Base-by-base conservation (phyloP, 2,113 vertebrate genomes). In the Chaetodon auriga region DNA sequence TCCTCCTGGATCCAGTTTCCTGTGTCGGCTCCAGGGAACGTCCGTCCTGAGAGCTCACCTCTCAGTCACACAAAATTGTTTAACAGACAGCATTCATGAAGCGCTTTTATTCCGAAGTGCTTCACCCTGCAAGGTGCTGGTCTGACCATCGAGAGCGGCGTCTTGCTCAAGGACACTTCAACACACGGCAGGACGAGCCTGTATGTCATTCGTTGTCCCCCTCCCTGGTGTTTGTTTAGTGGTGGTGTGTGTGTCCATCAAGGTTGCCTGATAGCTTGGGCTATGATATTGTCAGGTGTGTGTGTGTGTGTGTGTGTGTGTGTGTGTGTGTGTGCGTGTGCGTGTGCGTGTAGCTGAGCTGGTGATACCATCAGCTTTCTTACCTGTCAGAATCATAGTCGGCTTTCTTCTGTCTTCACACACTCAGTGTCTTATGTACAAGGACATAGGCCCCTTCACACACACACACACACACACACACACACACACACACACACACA, bases 221-320 rank as follows among this genome's bases (percentile, higher is more conserved):
- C 4, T 7, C 16, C 35, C 66, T 57, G 14, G 9, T 86, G 72
- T 84, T 75, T 72, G 13, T 54, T 82, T 64, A 71, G 35, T 21
- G 15, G 11, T 35, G 25, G 16, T 77, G 63, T 82, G 63, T 82
- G 41, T 68, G 65, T 79, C 68, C 81, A 75, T 84, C 71, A 82
- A 70, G 81, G 74, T 53, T 68, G 16, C 72, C 35, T 80, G 57
- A 89, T 78, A 87, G 80, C 77, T 55, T 49, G 65, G 81, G 80
- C 72, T 80, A 48, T 66, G 83, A 77, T 63, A 69, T 36, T 69
- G 57, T 76, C 78, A 82, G 62, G 51, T 54, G 36, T 79, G 41
- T 70, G 2, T 68, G 68, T 71, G 48, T 58, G 46, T 82, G 35
- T 75, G 36, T 82, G 68, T 53, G 64, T 75, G 82, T 73, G 65